Percentiles rank a stretch among this genome's conserved stretches.
Evolutionary conservation across 2,113 vertebrate genomes (phyloP).

Genomic region (Apteryx owenii): DNA sequence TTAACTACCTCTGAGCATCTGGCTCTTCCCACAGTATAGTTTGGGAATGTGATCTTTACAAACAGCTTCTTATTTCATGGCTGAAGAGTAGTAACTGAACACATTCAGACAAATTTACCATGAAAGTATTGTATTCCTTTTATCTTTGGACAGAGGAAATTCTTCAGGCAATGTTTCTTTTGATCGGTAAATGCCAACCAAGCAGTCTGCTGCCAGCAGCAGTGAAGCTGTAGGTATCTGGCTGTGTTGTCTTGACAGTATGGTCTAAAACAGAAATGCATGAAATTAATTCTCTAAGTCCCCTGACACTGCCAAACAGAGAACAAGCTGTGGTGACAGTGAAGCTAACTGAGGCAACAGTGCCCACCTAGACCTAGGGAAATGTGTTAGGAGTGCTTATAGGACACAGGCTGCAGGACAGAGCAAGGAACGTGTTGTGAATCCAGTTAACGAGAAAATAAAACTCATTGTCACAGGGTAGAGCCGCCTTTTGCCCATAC

Average conservation of each 20-base stretch:
- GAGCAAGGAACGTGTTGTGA: neutral
- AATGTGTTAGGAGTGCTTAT: neutral
- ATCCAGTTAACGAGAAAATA: neutral
- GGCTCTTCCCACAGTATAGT: conserved; percentile 24
- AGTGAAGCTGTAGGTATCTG: conserved; percentile 17
- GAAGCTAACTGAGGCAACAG: neutral
- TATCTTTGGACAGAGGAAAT: conserved; percentile 48
- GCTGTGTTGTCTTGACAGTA: neutral
- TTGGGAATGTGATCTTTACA: conserved; percentile 45
- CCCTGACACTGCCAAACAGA: neutral
- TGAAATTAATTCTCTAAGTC: neutral
- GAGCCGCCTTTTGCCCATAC: neutral
- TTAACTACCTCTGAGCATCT: conserved; percentile 51
- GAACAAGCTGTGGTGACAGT: neutral
- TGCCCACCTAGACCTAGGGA: neutral
- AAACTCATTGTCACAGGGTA: neutral
- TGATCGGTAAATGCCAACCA: neutral
- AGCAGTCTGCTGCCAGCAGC: neutral
- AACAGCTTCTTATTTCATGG: conserved; percentile 37
- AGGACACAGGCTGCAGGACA: neutral
- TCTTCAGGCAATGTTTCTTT: conserved; percentile 34
- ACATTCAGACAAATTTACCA: conserved; percentile 1
- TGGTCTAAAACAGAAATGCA: neutral
- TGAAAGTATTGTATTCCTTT: conserved; percentile 41
- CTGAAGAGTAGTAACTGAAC: neutral